Percentiles rank a stretch among this genome's conserved stretches.
Evolutionary conservation across 2,113 vertebrate genomes (phyloP).

Genomic region (Verasper variegatus): DNA sequence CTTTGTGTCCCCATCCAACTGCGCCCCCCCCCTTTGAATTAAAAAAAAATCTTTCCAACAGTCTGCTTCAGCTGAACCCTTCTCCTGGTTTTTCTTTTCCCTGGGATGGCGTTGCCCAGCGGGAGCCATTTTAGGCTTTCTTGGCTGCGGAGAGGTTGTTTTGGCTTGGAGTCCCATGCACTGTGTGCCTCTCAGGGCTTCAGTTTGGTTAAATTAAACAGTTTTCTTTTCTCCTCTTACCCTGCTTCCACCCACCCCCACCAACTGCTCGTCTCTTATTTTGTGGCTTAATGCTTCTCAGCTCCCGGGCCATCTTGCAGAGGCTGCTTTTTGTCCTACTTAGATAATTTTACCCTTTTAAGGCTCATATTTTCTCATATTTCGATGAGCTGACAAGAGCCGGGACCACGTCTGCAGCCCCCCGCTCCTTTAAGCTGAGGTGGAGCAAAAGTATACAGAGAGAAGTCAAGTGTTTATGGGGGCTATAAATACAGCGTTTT

Average conservation of each 20-base stretch:
- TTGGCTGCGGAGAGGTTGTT: slow-evolving; percentile 72
- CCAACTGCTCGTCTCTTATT: slow-evolving; percentile 63
- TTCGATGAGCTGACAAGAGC: slow-evolving; percentile 62
- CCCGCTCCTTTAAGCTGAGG: slow-evolving; percentile 36
- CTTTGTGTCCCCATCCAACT: slow-evolving; percentile 51
- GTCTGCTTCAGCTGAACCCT: slow-evolving; percentile 71
- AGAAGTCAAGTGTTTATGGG: slow-evolving; percentile 69
- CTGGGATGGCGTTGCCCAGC: slow-evolving; percentile 54
- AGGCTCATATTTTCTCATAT: slow-evolving; percentile 64
- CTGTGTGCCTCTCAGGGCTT: slow-evolving; percentile 67
- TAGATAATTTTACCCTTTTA: slow-evolving; percentile 73
- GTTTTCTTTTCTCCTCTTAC: slow-evolving; percentile 76
- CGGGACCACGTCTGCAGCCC: slow-evolving; percentile 16
- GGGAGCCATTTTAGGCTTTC: slow-evolving; percentile 73
- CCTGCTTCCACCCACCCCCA: slow-evolving; percentile 32
- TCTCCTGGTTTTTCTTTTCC: slow-evolving; percentile 44
- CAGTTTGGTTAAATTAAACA: slow-evolving; percentile 83
- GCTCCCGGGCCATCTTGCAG: slow-evolving; percentile 47
- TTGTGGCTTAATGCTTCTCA: slow-evolving; percentile 65
- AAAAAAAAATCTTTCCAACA: neutral
- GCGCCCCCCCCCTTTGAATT: slow-evolving; percentile 2
- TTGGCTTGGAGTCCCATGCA: slow-evolving; percentile 61
- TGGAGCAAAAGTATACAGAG: slow-evolving; percentile 51
- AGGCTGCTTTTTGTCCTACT: slow-evolving; percentile 46
- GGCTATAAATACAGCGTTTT: slow-evolving; percentile 61